phyloP scores from a whole-genome alignment of 2,113 vertebrate genomes.

The Agelaius tricolor region DNA sequence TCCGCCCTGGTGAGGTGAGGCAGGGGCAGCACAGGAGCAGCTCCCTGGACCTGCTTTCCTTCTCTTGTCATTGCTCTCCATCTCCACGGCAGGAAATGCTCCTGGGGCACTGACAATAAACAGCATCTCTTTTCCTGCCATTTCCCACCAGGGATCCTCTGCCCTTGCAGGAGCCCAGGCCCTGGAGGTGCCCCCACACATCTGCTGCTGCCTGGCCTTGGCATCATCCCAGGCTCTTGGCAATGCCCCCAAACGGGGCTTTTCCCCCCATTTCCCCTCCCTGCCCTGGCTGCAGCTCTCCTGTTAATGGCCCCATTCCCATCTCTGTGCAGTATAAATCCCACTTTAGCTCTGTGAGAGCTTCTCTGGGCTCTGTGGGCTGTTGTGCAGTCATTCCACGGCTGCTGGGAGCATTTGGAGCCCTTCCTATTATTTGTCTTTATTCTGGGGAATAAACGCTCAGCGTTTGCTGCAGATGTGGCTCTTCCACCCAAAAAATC shows the following conservation, averaged over 20 bases:
- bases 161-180: neutral
- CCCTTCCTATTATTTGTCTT: slow-evolving; percentile 1
- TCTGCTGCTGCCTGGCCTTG: slow-evolving; percentile 20
- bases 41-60: neutral
- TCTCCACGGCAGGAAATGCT: neutral
- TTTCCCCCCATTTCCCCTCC: neutral
- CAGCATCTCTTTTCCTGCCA: neutral
- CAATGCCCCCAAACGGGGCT: neutral
- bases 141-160: neutral
- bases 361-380: neutral
- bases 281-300: neutral
- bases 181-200: neutral
- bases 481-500: neutral
- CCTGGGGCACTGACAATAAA: neutral
- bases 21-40: neutral
- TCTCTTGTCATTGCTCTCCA: neutral
- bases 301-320: neutral
- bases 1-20: rapidly evolving
- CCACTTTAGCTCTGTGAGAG: neutral
- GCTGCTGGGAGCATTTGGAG: slow-evolving; percentile 4
- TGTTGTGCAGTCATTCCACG: neutral
- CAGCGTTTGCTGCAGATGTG: neutral
- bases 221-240: neutral
- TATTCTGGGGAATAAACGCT: neutral
- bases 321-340: neutral